phyloP scores from a whole-genome alignment of 1,140 invertebrate genomes.

The Hypsibius dujardini region DNA sequence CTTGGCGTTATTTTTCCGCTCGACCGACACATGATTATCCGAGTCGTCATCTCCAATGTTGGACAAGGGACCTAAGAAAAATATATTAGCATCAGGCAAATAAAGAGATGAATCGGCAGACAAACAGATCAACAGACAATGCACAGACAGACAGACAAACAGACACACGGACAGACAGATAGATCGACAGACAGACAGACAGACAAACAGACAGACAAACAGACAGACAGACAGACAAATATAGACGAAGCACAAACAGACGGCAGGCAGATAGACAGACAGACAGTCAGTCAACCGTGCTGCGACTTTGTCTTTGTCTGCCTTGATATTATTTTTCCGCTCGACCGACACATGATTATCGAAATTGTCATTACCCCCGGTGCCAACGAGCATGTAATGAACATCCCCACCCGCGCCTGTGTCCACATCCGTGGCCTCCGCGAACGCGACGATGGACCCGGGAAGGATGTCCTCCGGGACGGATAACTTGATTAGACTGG shows the following conservation, averaged over 20 bases:
- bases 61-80: background rate
- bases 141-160: too few species aligned
- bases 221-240: too few species aligned
- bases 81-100: too few species aligned
- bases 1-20: slow-evolving; percentile 5
- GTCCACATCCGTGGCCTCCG: background rate
- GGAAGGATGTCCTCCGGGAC: background rate
- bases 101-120: too few species aligned
- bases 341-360: background rate
- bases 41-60: background rate
- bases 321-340: slow-evolving; percentile 2
- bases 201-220: too few species aligned
- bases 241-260: too few species aligned
- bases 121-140: too few species aligned
- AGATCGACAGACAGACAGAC: too few species aligned
- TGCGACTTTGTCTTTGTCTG: background rate
- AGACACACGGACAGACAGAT: too few species aligned
- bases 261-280: too few species aligned
- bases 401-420: background rate
- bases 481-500: slow-evolving; percentile 4
- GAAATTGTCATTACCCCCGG: background rate
- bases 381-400: background rate
- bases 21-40: background rate
- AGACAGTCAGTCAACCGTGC: too few species aligned
- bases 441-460: background rate